phyloP scores from a whole-genome alignment of 2,888 invertebrate species.

The Drosophila acutilabella region DNA sequence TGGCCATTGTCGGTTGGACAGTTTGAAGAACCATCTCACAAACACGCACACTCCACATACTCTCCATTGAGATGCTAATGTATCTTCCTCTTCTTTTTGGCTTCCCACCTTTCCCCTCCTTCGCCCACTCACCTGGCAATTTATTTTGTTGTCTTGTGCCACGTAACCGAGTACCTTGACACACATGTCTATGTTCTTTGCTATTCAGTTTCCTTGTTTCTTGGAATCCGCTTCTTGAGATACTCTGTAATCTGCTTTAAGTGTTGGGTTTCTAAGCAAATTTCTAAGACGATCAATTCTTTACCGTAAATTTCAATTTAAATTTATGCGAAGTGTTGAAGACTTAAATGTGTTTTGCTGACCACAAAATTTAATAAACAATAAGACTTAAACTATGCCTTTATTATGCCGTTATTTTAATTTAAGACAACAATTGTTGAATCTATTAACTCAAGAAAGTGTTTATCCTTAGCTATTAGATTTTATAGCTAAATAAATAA shows the following conservation, averaged over 20 bases:
- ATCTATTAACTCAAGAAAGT: too few relatives aligned
- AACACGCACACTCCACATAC: conserved; percentile 17
- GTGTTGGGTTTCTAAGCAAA: background rate
- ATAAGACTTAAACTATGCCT: too few relatives aligned
- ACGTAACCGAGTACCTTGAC: background rate
- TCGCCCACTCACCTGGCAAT: background rate
- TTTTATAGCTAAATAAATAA: too few relatives aligned
- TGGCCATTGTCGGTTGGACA: conserved; percentile 33
- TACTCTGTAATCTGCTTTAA: background rate
- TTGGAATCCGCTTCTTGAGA: background rate
- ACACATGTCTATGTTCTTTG: conserved; percentile 12
- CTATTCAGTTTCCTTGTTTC: conserved; percentile 9
- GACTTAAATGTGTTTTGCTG: too few relatives aligned
- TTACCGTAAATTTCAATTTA: too few relatives aligned
- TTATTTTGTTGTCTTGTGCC: background rate
- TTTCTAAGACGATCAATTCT: too few relatives aligned
- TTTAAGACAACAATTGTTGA: too few relatives aligned
- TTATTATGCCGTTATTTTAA: too few relatives aligned
- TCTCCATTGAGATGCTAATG: conserved; percentile 45
- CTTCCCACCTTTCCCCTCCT: conserved; percentile 19
- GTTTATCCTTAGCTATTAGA: too few relatives aligned
- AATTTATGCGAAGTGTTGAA: too few relatives aligned
- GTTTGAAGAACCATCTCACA: conserved; percentile 21
- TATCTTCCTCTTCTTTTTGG: conserved; percentile 5
- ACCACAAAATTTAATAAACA: too few relatives aligned